Evolutionary conservation across 2,888 invertebrate genomes (phyloP), one percentile per base, ranked within the genome.

Genomic region (Iselma pallidipennis): DNA sequence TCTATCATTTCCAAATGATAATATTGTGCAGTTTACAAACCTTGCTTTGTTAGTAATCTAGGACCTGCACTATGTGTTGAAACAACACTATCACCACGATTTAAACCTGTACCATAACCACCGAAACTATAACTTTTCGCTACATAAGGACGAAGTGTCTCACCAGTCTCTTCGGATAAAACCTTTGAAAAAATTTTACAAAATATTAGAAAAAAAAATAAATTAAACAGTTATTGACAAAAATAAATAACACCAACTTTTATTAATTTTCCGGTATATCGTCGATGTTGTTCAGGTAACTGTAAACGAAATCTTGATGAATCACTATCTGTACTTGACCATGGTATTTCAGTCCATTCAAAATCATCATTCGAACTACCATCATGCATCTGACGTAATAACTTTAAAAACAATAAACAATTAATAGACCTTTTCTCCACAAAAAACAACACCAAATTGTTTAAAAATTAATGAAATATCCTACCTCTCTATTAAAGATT

Each of bases 121-220:
- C 93, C 94, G 76, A 95, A 96, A 81, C 94, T 95, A 83, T 92
- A 94, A 54, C 94, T 92, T 80, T 93, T 93, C 50, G 91, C 89
- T 49, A 91, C 89, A 14, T 87, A 87, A 74, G 80, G 86, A 74
- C 84, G 79, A 67, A 77, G 68, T 6, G 81, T 76, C 65, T 80
- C 82, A 23, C 79, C 80, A 4, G 78, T 79, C 70, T 88, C 87
- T 54, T 87, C 80, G 0, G 87, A 87, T 61, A 87, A 86, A 0
- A 86, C 87, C 87, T 86, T 14, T 1, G 31, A 7, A 63, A 23
- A 67, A 61, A 59, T n/a, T n/a, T n/a, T n/a, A n/a, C n/a, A n/a
- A n/a, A n/a, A n/a, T n/a, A n/a, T n/a, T n/a, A n/a, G n/a, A n/a
- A n/a, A 28, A 55, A 62, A 53, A 52, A 49, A 59, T 55, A 31